These are phyloP conservation scores for Propithecus coquereli DNA, from an alignment of 2,113 vertebrate species.

Conservation along the genomic window DNA sequence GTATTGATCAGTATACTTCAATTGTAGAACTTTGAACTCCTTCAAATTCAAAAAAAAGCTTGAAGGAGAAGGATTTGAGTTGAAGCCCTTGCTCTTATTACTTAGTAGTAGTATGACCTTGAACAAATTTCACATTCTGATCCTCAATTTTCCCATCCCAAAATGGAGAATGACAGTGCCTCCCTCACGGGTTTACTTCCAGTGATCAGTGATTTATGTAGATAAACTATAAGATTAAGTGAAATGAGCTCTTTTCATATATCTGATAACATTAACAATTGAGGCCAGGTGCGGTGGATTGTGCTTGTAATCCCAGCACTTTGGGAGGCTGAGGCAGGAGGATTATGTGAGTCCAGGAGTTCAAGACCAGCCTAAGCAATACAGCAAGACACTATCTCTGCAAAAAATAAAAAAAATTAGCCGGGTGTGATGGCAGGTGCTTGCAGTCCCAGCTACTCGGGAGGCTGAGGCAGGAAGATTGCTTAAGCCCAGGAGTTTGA, in stretches of 20 bases:
- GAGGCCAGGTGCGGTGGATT: background rate
- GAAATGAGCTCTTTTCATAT: background rate
- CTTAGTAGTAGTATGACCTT: background rate
- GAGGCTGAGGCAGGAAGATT: too few relatives aligned
- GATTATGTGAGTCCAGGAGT: background rate
- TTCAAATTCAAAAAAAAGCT: background rate
- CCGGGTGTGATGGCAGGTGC: too few relatives aligned
- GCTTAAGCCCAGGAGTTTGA: too few relatives aligned
- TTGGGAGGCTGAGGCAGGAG: too few relatives aligned
- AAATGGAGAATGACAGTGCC: background rate
- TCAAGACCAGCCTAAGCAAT: background rate
- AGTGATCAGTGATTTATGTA: background rate
- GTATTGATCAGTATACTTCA: background rate
- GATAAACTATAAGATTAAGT: slow-evolving; percentile 12
- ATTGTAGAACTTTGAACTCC: background rate
- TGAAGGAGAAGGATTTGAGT: background rate
- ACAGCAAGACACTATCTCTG: too few relatives aligned
- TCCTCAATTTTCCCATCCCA: slow-evolving; percentile 11
- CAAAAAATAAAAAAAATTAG: too few relatives aligned
- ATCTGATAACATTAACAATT: background rate
- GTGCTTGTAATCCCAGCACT: background rate
- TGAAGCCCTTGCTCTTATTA: slow-evolving; percentile 1
- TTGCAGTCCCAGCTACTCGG: too few relatives aligned
- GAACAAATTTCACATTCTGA: slow-evolving; percentile 24
- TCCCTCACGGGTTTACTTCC: slow-evolving; percentile 5